Conservation (phyloP, 2,888 invertebrate species). For the Sepiola atlantica region DNA sequence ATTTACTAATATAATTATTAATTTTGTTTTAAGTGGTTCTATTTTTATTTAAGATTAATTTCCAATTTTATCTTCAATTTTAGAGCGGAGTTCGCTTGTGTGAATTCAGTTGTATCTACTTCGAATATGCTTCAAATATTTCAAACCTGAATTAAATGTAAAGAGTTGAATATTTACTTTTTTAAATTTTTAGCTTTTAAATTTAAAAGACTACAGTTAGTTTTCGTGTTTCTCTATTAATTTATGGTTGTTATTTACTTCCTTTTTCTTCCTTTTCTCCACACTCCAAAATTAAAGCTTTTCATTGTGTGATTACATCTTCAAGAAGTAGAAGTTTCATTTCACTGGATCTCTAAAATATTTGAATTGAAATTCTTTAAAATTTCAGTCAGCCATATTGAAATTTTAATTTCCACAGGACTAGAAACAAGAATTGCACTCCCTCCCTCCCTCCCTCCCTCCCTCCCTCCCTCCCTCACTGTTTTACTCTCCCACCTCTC, state of each 20-base stretch:
- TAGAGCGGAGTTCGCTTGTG: background rate
- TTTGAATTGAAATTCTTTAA: slow-evolving; percentile 47
- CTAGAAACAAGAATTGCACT: background rate
- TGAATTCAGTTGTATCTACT: background rate
- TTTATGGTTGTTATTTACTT: background rate
- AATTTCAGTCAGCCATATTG: slow-evolving; percentile 42
- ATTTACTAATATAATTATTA: background rate
- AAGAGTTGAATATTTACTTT: background rate
- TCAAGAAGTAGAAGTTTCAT: background rate
- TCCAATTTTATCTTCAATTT: background rate
- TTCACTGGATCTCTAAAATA: slow-evolving; percentile 21
- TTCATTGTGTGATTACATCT: background rate
- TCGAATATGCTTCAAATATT: slow-evolving; percentile 1
- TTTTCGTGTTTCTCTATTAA: background rate
- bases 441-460: background rate
- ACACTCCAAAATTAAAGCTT: slow-evolving; percentile 11
- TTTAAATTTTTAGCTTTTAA: background rate
- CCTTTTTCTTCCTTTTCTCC: background rate
- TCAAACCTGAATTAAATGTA: slow-evolving; percentile 13
- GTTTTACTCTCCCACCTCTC: background rate
- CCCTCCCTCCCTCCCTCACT: background rate
- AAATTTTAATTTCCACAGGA: slow-evolving; percentile 44
- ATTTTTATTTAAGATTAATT: background rate
- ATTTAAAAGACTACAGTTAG: background rate
- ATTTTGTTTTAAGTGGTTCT: background rate